These are phyloP conservation scores for Quadriops clusia DNA, from an alignment of 2,888 invertebrate genomes.

Conservation along the genomic window DNA sequence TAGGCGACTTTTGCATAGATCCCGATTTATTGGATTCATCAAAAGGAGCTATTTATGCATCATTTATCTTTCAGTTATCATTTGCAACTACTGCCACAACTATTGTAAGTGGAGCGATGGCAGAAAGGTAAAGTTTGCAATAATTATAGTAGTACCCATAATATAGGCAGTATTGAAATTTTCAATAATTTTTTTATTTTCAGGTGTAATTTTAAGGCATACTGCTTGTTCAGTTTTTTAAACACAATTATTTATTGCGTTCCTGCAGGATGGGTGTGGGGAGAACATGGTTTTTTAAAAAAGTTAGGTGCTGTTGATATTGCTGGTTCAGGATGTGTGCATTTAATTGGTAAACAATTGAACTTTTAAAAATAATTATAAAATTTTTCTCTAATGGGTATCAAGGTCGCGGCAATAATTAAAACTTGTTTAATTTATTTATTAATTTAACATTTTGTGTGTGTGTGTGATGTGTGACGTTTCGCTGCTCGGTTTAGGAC, in stretches of 20 bases:
- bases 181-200: constrained; percentile 11
- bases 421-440: no score
- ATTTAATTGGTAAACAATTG: constrained; percentile 55
- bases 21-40: constrained; percentile 58
- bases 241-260: constrained; percentile 86
- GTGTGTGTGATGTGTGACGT: no score
- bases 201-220: constrained; percentile 83
- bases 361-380: constrained; percentile 1
- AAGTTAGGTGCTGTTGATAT: constrained; percentile 81
- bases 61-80: constrained; percentile 81
- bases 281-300: constrained; percentile 74
- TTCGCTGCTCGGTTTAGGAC: constrained; percentile 1
- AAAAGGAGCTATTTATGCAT: constrained; percentile 78
- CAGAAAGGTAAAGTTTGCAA: constrained; percentile 59
- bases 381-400: no score
- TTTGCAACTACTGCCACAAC: constrained; percentile 87
- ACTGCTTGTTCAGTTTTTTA: constrained; percentile 77
- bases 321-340: constrained; percentile 85
- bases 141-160: neutral
- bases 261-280: constrained; percentile 92
- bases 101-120: constrained; percentile 90
- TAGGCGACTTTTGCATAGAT: constrained; percentile 75
- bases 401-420: no score
- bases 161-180: neutral
- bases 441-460: no score